Base-by-base conservation (phyloP, 2,888 invertebrate genomes). In the Mimas tiliae region DNA sequence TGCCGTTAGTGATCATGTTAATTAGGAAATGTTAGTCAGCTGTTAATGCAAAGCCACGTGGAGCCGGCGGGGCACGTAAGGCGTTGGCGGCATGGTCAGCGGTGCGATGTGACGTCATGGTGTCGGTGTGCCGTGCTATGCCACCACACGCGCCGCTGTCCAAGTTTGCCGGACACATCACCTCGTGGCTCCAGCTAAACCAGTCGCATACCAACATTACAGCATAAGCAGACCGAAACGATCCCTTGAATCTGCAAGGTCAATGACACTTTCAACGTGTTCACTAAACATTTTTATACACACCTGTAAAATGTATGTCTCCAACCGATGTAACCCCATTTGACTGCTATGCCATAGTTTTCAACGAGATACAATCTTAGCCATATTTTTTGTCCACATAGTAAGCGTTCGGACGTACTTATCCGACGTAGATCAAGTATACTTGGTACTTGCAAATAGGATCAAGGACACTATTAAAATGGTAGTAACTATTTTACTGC, bases 181-280 rank as follows among this genome's bases (percentile, higher is more conserved):
- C 77, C 76, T 77, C 76, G 72, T 80, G 74, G 77, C 75, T 78
- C 74, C 80, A 75, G 78, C 83, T 82, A 85, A 89, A 88, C 89
- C 88, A 86, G 88, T 88, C 87, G 79, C 87, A 86, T 86, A 84
- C 79, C 81, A 77, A 84, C 84, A 81, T 89, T 87, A 88, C 88
- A 88, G 86, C 82, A 86, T 82, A 85, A 87, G 81, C 86, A 87
- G 84, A 89, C 88, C 87, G 88, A 88, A 90, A 87, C 86, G 81
- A 80, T 84, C 76, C 80, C 77, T 79, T 67, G 70, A 76, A 80
- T 72, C 77, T 75, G 75, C 77, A 79, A 82, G 91, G 88, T 89
- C 90, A 89, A 83, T 89, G 90, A 90, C 91, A 86, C 79, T 68
- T 27, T 70, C 74, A 71, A 78, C 79, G 77, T 81, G 58, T 42